Percentiles rank a stretch among this genome's conserved stretches.
Evolutionary conservation across 2,113 vertebrate species (phyloP).

Genomic region (Muntiacus reevesi): DNA sequence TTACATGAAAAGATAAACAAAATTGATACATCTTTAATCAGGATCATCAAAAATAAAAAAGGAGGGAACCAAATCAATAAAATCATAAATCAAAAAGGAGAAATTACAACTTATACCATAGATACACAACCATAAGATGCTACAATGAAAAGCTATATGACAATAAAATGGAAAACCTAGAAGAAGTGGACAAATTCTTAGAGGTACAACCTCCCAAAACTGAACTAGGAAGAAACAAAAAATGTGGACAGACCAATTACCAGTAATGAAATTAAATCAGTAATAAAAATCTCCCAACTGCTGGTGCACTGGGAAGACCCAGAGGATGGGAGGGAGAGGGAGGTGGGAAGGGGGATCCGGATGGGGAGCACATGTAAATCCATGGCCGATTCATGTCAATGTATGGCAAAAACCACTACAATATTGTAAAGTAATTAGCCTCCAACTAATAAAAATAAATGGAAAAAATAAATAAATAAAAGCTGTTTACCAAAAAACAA

Average conservation of each 20-base stretch:
- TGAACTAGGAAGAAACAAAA: not conserved
- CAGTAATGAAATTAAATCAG: not conserved
- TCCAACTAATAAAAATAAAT: too few species aligned
- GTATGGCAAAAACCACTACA: too few species aligned
- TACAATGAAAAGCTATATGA: not conserved
- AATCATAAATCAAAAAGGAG: not conserved
- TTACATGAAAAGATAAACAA: not conserved
- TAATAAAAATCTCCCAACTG: not conserved
- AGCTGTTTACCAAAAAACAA: too few species aligned
- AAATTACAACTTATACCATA: not conserved
- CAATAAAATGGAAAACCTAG: not conserved
- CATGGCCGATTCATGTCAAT: too few species aligned
- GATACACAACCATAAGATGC: not conserved
- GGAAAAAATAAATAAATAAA: too few species aligned
- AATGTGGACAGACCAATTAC: not conserved
- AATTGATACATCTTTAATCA: not conserved
- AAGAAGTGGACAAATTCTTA: not conserved
- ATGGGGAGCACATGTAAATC: too few species aligned
- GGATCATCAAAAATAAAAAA: not conserved
- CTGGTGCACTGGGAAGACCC: too few species aligned
- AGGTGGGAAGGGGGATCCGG: too few species aligned
- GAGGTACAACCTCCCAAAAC: not conserved
- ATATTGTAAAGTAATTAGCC: too few species aligned
- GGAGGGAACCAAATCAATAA: not conserved
- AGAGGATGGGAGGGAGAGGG: too few species aligned